These are phyloP conservation scores for Timema cristinae DNA, from an alignment of 2,888 invertebrate species.

Conservation along the genomic window DNA sequence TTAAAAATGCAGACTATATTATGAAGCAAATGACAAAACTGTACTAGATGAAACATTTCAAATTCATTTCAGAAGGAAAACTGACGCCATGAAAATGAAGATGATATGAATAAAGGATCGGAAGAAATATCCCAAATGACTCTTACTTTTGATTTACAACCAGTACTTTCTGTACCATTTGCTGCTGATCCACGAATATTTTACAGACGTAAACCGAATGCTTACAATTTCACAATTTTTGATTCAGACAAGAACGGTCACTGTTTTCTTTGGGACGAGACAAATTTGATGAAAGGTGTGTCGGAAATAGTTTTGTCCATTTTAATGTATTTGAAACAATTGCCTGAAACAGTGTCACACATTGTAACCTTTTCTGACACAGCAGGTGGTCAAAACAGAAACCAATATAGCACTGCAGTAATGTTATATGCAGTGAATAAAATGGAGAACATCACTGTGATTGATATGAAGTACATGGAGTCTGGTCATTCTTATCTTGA, in stretches of 20 bases:
- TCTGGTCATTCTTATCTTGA: too few relatives aligned
- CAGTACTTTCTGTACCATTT: slow-evolving; percentile 8
- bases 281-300: not conserved
- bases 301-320: not conserved
- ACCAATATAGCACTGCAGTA: too few relatives aligned
- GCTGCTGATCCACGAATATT: slow-evolving; percentile 4
- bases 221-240: slow-evolving; percentile 13
- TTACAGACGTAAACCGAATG: too few relatives aligned
- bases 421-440: too few relatives aligned
- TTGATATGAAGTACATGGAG: too few relatives aligned
- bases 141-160: slow-evolving; percentile 8
- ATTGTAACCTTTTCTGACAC: not conserved
- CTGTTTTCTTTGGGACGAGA: not conserved
- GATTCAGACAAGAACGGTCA: slow-evolving; percentile 2
- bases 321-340: not conserved
- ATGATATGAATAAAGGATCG: slow-evolving; percentile 7
- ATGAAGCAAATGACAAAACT: slow-evolving; percentile 6
- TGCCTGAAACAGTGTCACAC: slow-evolving; percentile 5
- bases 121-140: not conserved
- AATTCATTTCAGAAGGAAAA: slow-evolving; percentile 3
- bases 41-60: slow-evolving; percentile 5
- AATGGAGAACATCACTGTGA: too few relatives aligned
- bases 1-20: slow-evolving; percentile 4
- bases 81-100: slow-evolving; percentile 13
- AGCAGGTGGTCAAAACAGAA: too few relatives aligned